Evolutionary conservation across 2,113 vertebrate genomes (phyloP).

Genomic region (Microcebus griseorufus): DNA sequence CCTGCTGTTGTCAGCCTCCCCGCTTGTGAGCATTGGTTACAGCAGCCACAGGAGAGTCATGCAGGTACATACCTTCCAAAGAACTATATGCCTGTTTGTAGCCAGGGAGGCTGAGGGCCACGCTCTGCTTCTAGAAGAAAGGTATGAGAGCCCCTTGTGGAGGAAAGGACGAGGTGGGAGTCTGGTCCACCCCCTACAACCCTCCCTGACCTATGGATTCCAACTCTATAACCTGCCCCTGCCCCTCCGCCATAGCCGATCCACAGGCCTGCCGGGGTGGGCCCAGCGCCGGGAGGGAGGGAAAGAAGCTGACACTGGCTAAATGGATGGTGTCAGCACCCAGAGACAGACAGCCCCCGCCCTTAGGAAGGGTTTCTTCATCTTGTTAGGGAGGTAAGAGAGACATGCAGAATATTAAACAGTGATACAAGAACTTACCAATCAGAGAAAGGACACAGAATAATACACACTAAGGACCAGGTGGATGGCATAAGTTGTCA

Average conservation of each 20-base stretch:
- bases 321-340: neutral
- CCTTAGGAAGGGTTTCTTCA: neutral
- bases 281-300: too few relatives aligned
- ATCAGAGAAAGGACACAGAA: neutral
- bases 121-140: neutral
- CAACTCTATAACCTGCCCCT: too few relatives aligned
- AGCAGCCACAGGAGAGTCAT: neutral
- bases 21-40: neutral
- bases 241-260: too few relatives aligned
- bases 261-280: too few relatives aligned
- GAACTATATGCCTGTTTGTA: neutral
- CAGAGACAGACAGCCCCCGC: neutral
- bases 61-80: neutral
- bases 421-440: neutral
- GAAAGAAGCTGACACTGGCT: too few relatives aligned
- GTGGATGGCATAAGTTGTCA: neutral
- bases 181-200: neutral
- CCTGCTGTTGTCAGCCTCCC: neutral
- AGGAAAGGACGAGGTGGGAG: neutral
- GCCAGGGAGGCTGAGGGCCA: neutral
- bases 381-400: neutral
- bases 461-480: neutral
- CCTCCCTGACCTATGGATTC: neutral
- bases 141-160: neutral
- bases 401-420: neutral